These are phyloP conservation scores for Drosophila malerkotliana DNA, from an alignment of 1,140 invertebrate species.

Conservation along the genomic window DNA sequence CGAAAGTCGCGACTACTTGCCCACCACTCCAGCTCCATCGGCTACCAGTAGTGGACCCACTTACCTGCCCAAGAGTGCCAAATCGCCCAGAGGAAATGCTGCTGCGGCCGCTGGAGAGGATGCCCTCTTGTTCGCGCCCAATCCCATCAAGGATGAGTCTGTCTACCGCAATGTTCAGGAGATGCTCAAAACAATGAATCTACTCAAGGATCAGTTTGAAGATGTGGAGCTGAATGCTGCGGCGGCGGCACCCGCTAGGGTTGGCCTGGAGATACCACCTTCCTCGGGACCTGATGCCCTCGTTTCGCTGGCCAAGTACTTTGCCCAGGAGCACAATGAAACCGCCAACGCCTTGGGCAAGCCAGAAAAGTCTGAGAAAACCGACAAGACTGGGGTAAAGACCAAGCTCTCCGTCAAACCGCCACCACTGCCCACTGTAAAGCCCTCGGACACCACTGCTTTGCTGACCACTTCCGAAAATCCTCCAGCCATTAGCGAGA, in stretches of 20 bases:
- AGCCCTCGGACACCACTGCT: constrained; percentile 64
- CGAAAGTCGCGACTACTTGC: constrained; percentile 63
- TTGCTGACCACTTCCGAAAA: constrained; percentile 62
- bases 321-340: constrained; percentile 88
- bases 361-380: constrained; percentile 48
- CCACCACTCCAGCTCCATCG: constrained; percentile 61
- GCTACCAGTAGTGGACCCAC: constrained; percentile 73
- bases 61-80: constrained; percentile 69
- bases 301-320: constrained; percentile 91
- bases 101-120: constrained; percentile 60
- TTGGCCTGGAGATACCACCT: constrained; percentile 87
- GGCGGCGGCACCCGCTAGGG: constrained; percentile 79
- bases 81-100: constrained; percentile 46
- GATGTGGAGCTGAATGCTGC: constrained; percentile 61
- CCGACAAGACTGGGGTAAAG: constrained; percentile 43
- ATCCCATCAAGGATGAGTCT: constrained; percentile 63
- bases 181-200: constrained; percentile 84
- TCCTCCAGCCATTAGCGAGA: constrained; percentile 56
- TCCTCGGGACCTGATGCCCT: constrained; percentile 90
- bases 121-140: constrained; percentile 66
- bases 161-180: constrained; percentile 84
- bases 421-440: constrained; percentile 46
- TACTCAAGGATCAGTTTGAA: constrained; percentile 73
- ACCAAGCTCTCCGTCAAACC: constrained; percentile 57
- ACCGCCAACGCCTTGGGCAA: constrained; percentile 69